These are phyloP conservation scores for Apodemus sylvaticus DNA, from an alignment of 2,113 vertebrate species.

Conservation along the genomic window DNA sequence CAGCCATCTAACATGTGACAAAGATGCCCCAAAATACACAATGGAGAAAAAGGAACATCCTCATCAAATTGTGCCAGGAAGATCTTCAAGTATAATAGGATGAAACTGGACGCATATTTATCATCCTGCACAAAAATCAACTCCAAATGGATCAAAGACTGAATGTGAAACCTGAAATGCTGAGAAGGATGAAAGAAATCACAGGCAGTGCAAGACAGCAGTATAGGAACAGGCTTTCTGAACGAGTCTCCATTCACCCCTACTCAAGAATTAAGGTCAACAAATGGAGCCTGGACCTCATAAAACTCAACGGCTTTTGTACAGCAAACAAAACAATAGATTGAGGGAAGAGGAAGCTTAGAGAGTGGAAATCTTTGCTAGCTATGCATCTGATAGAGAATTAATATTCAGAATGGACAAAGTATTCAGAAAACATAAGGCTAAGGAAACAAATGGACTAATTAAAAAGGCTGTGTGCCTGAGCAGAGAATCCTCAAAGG, in stretches of 20 bases:
- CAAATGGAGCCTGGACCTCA: not conserved
- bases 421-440: not conserved
- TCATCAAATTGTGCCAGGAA: not conserved
- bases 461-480: not conserved
- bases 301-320: not conserved
- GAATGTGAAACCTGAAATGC: not conserved
- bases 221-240: not conserved
- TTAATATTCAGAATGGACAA: not conserved
- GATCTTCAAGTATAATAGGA: not conserved
- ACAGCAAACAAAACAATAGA: not conserved
- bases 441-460: not conserved
- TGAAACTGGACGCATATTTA: not conserved
- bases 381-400: not conserved
- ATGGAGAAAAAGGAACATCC: not conserved
- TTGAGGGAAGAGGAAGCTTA: not conserved
- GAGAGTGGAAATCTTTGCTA: not conserved
- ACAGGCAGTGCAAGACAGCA: not conserved
- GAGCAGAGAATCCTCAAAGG: not conserved
- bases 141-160: not conserved
- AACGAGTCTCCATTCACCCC: too few species aligned
- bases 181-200: not conserved
- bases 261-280: not conserved
- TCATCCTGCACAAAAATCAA: not conserved
- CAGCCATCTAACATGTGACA: not conserved
- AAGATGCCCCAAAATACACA: not conserved